Percentiles rank a stretch among this genome's conserved stretches.
Conservation (phyloP, 2,113 vertebrate genomes). For the Chloebia gouldiae region DNA sequence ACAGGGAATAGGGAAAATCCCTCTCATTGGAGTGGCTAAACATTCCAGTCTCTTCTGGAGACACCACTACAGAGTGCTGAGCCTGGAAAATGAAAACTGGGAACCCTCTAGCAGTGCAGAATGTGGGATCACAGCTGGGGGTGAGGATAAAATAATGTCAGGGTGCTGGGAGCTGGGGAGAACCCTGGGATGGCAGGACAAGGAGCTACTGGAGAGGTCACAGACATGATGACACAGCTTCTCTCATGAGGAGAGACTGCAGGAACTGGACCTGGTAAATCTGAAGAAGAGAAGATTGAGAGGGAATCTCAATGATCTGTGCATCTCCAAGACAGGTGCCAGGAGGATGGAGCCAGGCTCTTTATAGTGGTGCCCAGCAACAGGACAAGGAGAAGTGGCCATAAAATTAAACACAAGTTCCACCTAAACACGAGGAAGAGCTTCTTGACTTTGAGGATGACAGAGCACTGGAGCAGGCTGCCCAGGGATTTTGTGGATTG, state of each 20-base stretch:
- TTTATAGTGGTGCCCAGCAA: not conserved
- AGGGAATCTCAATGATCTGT: not conserved
- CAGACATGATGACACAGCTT: not conserved
- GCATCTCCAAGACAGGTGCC: not conserved
- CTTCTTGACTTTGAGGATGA: not conserved
- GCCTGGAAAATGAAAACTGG: not conserved
- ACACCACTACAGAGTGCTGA: not conserved
- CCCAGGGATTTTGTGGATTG: not conserved
- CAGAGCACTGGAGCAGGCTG: not conserved
- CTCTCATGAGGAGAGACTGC: not conserved
- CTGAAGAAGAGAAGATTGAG: not conserved
- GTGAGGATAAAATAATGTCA: not conserved
- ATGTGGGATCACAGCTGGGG: not conserved
- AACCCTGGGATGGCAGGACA: not conserved
- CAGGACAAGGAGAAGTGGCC: accelerated
- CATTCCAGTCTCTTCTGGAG: accelerated
- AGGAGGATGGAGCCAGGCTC: not conserved
- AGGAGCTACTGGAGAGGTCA: not conserved
- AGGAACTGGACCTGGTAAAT: not conserved
- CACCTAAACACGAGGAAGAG: not conserved
- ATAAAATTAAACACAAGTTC: not conserved
- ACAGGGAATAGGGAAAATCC: not conserved
- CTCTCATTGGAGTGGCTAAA: not conserved
- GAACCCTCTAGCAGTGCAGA: not conserved
- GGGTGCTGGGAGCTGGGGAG: not conserved